Base-by-base conservation (phyloP, 2,888 invertebrate genomes). In the Psylliodes chrysocephalus region DNA sequence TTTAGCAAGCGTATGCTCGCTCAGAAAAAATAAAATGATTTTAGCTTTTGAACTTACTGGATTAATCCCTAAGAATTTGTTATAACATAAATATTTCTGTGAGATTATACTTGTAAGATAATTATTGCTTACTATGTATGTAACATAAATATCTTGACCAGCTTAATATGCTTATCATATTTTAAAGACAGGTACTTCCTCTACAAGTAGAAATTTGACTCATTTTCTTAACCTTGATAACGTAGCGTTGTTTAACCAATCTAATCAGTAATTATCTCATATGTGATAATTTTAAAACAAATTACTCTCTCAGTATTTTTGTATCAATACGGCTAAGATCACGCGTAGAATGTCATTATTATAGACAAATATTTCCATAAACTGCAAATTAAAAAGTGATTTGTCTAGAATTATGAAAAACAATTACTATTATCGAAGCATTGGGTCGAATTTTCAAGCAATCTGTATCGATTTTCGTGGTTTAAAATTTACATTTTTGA, bases 251-350 rank as follows among this genome's bases (percentile, higher is more conserved):
- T 7, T 10, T 49, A 44, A 44, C 52, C 55, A 42, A 33, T 51
- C 62, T n/a, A 40, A 17, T 19, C 19, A 42, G 12, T 51, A 8
- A 22, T 52, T 60, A 54, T 60, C 64, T 28, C 38, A 18, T 28
- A 55, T 38, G 59, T 60, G 64, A 60, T 60, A 64, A 64, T 64
- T 64, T 22, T 33, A 28, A 7, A 46, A 40, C 35, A 49, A 57
- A 38, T 30, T 49, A 57, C 30, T 22, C 25, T 57, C 57, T 14
- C 22, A 12, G 44, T 19, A 17, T 38, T 12, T 14, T n/a, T 15
- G 22, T 54, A 15, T 35, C n/a, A 28, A 15, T 44, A 56, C 65
- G 54, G 54, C 51, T 61, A 49, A 66, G 64, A 66, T 66, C n/a
- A 55, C 47, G 19, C 5, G 49, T 49, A 49, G 14, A 17, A 14